Percentiles rank a stretch among this genome's conserved stretches.
Evolutionary conservation across 2,797 vertebrate species (phyloP).

Genomic region (Catostomus latipinnis): DNA sequence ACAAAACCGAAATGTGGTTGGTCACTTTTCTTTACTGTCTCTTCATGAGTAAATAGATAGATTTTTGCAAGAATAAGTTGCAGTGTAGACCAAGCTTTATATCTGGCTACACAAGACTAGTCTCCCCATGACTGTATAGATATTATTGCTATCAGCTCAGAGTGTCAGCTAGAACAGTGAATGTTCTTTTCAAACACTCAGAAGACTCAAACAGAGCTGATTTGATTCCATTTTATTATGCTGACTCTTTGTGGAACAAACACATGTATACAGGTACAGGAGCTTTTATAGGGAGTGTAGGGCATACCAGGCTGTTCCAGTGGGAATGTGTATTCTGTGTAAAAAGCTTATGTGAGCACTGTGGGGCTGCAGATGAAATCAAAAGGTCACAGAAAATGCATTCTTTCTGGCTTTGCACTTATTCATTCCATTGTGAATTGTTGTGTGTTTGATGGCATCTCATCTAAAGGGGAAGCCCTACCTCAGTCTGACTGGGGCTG

Average conservation of each 20-base stretch:
- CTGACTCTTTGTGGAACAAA: constrained; percentile 1
- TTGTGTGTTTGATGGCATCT: constrained; percentile 5
- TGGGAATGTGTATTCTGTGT: constrained; percentile 26
- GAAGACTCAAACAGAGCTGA: not conserved
- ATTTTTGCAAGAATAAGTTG: not conserved
- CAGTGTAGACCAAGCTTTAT: too few relatives aligned
- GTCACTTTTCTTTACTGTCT: not conserved
- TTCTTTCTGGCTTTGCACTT: constrained; percentile 21
- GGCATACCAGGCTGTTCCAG: constrained; percentile 8
- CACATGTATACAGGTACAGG: not conserved
- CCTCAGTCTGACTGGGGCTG: constrained; percentile 20
- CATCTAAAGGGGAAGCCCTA: not conserved
- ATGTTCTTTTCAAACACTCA: constrained; percentile 16
- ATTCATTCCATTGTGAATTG: constrained; percentile 23
- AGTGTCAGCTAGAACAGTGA: constrained; percentile 15
- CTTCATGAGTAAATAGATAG: not conserved
- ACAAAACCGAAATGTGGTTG: not conserved
- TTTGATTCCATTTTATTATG: constrained; percentile 18
- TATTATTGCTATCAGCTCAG: constrained; percentile 5
- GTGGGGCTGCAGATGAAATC: constrained; percentile 18
- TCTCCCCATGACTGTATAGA: not conserved
- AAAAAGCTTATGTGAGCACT: constrained; percentile 15
- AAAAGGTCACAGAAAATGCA: constrained; percentile 43
- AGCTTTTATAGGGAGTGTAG: constrained; percentile 30
- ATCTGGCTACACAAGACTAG: too few relatives aligned